Evolutionary conservation across 2,113 vertebrate species (phyloP).

Genomic region (Crotophaga sulcirostris): DNA sequence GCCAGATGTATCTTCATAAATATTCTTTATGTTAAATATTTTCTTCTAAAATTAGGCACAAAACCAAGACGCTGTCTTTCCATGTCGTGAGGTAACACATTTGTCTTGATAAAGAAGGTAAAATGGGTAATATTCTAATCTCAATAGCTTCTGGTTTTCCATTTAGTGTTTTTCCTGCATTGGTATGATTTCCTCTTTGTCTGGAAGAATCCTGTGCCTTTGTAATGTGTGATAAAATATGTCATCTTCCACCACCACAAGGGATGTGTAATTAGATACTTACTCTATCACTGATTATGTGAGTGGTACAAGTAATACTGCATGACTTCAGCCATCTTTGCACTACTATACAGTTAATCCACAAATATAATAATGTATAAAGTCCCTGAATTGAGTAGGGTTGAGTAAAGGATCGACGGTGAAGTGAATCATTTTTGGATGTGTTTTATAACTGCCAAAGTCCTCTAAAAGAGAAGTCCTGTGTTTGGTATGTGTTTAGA

Average conservation of each 20-base stretch:
- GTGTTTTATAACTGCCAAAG: neutral
- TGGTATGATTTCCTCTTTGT: neutral
- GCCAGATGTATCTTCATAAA: neutral
- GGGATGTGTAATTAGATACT: neutral
- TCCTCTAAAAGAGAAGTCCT: neutral
- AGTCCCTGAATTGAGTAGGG: neutral
- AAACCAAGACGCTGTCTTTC: neutral
- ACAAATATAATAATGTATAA: neutral
- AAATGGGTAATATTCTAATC: slow-evolving; percentile 24
- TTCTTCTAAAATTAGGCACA: neutral
- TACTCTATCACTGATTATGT: neutral
- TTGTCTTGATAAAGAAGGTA: neutral
- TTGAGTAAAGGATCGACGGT: neutral
- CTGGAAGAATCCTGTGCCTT: neutral
- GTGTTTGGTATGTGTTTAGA: neutral
- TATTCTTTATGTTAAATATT: neutral
- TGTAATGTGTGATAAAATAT: neutral
- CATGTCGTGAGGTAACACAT: neutral
- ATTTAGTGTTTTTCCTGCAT: neutral
- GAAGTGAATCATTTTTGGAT: neutral
- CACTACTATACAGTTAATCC: neutral
- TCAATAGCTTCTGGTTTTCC: neutral
- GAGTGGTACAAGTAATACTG: neutral
- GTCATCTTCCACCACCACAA: neutral
- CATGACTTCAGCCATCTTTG: neutral